Percentiles rank a stretch among this genome's conserved stretches.
These are phyloP conservation scores for Trichomalopsis sarcophagae DNA, from an alignment of 1,140 invertebrate species.

Conservation along the genomic window DNA sequence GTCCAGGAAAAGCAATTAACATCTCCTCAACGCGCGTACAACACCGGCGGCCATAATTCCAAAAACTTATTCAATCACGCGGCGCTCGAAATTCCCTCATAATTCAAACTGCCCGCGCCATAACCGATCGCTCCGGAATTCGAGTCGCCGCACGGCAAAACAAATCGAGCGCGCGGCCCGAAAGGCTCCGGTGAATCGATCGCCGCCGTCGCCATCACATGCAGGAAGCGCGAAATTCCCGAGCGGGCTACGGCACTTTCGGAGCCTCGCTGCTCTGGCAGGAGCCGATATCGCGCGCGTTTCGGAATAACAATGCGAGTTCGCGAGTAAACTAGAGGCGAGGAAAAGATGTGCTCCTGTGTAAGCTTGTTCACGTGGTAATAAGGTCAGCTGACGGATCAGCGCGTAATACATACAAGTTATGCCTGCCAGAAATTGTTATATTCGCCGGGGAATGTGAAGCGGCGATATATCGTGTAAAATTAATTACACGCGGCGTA, in stretches of 20 bases:
- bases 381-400: not conserved
- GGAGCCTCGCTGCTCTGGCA: not conserved
- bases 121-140: not conserved
- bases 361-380: not conserved
- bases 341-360: no score
- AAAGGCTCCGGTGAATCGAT: not conserved
- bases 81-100: not conserved
- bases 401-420: no score
- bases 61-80: slow-evolving; percentile 34
- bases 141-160: not conserved
- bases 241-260: not conserved
- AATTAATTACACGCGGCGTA: not conserved
- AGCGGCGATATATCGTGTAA: not conserved
- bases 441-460: no score
- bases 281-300: not conserved
- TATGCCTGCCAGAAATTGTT: no score
- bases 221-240: not conserved
- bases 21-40: not conserved
- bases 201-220: not conserved
- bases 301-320: slow-evolving; percentile 22
- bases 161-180: not conserved
- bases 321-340: not conserved
- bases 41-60: slow-evolving; percentile 9
- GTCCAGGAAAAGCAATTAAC: slow-evolving; percentile 9
- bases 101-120: not conserved